Evolutionary conservation across 2,888 invertebrate genomes (phyloP), one percentile per base, ranked within the genome.

Genomic region (Lutraria lutraria): DNA sequence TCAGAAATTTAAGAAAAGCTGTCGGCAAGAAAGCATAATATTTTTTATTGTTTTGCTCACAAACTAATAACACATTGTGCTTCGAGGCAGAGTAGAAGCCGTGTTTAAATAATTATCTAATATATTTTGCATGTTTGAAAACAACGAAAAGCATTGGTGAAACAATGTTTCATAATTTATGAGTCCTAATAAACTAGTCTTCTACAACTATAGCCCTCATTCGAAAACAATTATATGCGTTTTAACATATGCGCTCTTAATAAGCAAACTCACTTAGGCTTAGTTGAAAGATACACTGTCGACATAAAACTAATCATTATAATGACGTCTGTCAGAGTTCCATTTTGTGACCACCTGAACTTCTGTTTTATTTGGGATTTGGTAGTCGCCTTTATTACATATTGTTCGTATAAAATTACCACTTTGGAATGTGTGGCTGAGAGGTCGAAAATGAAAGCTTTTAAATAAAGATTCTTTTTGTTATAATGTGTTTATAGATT

Each of bases 161-260:
- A 76, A 76, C 76, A 76, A 31, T 34, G 31, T 76, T 31, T 25
- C 29, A 76, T 31, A 34, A 76, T 76, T 76, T 76, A 76, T 34
- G 76, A 34, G 76, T 76, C 76, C 16, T 34, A 25, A 76, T 76
- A 76, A 76, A 76, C 76, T 34, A 13, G 76, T 25, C 15, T 76
- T 31, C 76, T 76, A 76, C 15, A 34, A 34, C 76, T 76, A 76
- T 76, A 34, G 31, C 29, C 63, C 76, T 25, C 76, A 76, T 76
- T 76, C 31, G 29, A 76, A 76, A 76, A 34, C 76, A 34, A 76
- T 76, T 76, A 76, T 76, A 76, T 76, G 76, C 29, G 34, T 76
- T 76, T 76, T 76, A 34, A 76, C 76, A 76, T 15, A 76, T 76
- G 76, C 76, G 13, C 19, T 19, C 63, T 8, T 68, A 68, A 68